Base-by-base conservation (phyloP, 2,888 invertebrate genomes). In the Brenthis ino region DNA sequence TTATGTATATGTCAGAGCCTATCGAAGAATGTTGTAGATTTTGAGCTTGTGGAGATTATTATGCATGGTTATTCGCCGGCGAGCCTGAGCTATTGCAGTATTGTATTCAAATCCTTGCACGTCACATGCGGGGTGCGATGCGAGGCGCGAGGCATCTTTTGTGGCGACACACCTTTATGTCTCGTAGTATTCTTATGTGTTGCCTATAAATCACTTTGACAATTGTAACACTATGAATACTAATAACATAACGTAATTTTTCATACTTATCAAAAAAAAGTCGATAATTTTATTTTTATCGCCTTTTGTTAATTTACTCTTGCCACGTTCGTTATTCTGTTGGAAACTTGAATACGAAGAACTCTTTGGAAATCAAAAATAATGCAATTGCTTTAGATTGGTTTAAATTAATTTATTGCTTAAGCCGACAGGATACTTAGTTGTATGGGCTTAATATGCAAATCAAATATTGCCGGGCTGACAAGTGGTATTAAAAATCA, bases 61-160 rank as follows among this genome's bases (percentile, higher is more conserved):
- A 92, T 90, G 87, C 85, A 90, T 87, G 87, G 88, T 83, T 79
- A 85, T 81, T 82, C 83, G 83, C 86, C 80, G 85, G 87, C 88
- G 88, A 87, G 86, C 85, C 84, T 90, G 91, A 89, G 88, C 81
- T 88, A 90, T 90, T 86, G 89, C 84, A 73, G 86, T 82, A 93
- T 93, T 93, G 92, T 93, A 93, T 93, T 92, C 87, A 91, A 93
- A 93, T 93, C 79, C 79, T 74, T 76, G 78, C 81, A 83, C 87
- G 85, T 86, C 89, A 86, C 68, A 68, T 58, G 64, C 64, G 47
- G 72, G 70, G 74, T 69, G 72, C 66, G 69, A 71, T 70, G 58
- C 71, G 53, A 65, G 67, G 67, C 57, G 71, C 64, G 73, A 68
- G 65, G 37, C 53, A 53, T 65, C 55, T 63, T 69, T 72, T 70